These are phyloP conservation scores for Carcina quercana DNA, from an alignment of 2,888 invertebrate species.

Conservation along the genomic window DNA sequence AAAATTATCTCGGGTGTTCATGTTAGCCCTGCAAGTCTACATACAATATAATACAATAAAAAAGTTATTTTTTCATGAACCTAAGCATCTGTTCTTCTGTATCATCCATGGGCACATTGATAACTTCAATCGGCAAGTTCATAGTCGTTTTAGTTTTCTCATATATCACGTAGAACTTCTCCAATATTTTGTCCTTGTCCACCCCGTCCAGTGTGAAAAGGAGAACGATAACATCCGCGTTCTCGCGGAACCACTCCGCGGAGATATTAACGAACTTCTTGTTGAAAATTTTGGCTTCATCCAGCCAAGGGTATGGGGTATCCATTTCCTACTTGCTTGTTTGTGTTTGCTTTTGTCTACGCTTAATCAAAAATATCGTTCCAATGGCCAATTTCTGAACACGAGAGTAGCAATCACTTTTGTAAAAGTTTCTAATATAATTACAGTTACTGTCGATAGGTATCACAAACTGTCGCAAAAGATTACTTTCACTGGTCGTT, in stretches of 20 bases:
- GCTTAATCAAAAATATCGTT: too few relatives aligned
- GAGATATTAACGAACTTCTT: constrained; percentile 32
- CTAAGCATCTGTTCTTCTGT: constrained; percentile 28
- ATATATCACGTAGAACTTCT: constrained; percentile 50
- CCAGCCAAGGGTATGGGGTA: constrained; percentile 40
- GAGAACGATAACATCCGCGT: constrained; percentile 41
- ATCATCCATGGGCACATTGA: constrained; percentile 51
- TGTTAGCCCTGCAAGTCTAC: too few relatives aligned
- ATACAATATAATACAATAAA: too few relatives aligned
- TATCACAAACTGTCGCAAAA: too few relatives aligned
- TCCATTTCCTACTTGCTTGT: constrained; percentile 26
- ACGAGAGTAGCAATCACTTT: too few relatives aligned
- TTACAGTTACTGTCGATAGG: too few relatives aligned
- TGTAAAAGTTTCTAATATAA: too few relatives aligned
- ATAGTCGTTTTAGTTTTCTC: constrained; percentile 47
- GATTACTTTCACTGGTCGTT: too few relatives aligned
- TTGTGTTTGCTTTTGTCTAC: too few relatives aligned
- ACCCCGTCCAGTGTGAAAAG: constrained; percentile 41
- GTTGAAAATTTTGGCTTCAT: constrained; percentile 36
- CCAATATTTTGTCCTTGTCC: constrained; percentile 41
- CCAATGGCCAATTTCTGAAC: too few relatives aligned
- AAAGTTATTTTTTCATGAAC: constrained; percentile 12
- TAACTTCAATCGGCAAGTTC: constrained; percentile 55
- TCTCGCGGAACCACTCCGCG: constrained; percentile 36
- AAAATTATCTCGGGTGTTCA: too few relatives aligned